Evolutionary conservation across 35 echinoderm and acorn worm species (phyloP).

Genomic region (Hemicentrotus pulcherrimus): DNA sequence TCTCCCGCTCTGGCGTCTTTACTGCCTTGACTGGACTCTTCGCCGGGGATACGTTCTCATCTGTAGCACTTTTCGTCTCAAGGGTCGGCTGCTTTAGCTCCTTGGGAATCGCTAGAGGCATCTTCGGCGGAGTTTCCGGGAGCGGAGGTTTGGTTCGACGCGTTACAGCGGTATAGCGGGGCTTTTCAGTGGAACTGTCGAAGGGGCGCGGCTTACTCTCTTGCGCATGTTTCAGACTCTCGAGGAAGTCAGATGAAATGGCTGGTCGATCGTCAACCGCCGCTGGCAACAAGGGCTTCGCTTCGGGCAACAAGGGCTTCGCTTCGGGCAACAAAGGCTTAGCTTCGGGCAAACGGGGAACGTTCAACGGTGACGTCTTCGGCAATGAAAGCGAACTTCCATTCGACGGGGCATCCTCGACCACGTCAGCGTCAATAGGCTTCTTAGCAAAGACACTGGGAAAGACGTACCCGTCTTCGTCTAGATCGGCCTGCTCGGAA

Average conservation of each 20-base stretch:
- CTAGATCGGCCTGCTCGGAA: neutral
- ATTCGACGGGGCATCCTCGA: neutral
- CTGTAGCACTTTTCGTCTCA: neutral
- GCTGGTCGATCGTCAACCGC: neutral
- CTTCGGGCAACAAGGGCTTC: neutral
- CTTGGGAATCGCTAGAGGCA: neutral
- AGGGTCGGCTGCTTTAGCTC: neutral
- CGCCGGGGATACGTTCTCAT: neutral
- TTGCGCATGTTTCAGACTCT: neutral
- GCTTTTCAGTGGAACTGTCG: neutral
- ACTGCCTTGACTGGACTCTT: neutral
- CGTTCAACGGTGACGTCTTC: neutral
- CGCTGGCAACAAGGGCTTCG: neutral
- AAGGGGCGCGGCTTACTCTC: neutral
- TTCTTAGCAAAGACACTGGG: neutral
- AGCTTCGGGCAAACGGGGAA: neutral
- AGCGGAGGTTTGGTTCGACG: neutral
- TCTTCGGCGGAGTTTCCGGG: neutral
- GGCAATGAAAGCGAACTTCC: neutral
- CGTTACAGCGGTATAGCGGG: neutral
- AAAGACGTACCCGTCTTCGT: conserved; percentile 17
- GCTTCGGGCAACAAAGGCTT: neutral
- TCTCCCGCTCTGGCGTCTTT: neutral
- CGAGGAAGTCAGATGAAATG: neutral
- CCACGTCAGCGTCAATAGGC: neutral